Conservation (phyloP, 2,888 invertebrate genomes). For the Apodemia zela region DNA sequence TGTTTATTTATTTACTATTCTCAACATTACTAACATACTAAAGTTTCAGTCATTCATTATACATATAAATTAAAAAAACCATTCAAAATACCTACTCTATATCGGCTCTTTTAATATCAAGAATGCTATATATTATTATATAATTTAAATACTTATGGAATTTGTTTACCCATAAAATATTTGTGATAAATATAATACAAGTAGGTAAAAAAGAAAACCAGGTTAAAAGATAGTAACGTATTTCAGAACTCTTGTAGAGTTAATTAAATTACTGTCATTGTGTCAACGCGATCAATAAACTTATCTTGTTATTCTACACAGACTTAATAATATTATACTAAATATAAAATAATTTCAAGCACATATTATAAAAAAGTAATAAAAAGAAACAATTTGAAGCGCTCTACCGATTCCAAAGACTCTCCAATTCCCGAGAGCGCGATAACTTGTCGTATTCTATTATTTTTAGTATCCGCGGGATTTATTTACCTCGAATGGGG, state of each 20-base stretch:
- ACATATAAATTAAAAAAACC: too few relatives aligned
- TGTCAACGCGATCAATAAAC: neutral
- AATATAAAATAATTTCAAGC: neutral
- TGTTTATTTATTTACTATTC: too few relatives aligned
- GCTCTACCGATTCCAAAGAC: neutral
- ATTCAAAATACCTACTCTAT: too few relatives aligned
- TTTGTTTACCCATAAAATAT: too few relatives aligned
- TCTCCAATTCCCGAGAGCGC: slow-evolving; percentile 1
- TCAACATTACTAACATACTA: too few relatives aligned
- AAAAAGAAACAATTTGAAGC: neutral
- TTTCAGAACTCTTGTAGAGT: neutral
- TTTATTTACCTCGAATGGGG: slow-evolving; percentile 86
- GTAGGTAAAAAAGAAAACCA: too few relatives aligned
- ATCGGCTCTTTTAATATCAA: too few relatives aligned
- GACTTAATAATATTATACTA: neutral
- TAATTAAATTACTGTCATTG: neutral
- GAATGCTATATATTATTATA: too few relatives aligned
- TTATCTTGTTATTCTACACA: neutral
- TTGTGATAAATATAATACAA: too few relatives aligned
- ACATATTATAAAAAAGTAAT: neutral
- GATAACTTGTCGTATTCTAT: neutral
- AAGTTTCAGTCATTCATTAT: too few relatives aligned
- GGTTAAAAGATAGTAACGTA: neutral
- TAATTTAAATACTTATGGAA: too few relatives aligned
- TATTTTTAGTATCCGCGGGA: neutral